A percentile compares a stretch with the other conserved stretches of the same genome.
Evolutionary conservation across 2,888 invertebrate genomes (phyloP).

Genomic region (Caenorhabditis sp.): DNA sequence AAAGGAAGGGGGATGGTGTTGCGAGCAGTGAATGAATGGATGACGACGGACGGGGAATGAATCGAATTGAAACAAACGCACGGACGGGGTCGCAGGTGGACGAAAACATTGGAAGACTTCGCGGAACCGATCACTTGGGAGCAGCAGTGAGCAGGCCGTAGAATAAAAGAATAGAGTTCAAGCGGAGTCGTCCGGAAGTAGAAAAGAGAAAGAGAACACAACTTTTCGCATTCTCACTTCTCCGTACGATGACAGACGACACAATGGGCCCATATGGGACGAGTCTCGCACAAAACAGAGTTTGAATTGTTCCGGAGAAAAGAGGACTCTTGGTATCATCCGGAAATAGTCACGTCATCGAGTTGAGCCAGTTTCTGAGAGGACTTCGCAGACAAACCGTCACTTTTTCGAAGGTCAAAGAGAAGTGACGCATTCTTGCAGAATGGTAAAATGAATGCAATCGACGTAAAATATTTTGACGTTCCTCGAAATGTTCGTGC

Average conservation of each 20-base stretch:
- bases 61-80: not conserved
- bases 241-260: conserved; percentile 7
- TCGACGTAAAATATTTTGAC: too few relatives aligned
- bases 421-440: too few relatives aligned
- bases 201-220: not conserved
- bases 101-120: not conserved
- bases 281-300: too few relatives aligned
- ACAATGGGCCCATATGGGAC: too few relatives aligned
- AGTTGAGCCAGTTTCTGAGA: too few relatives aligned
- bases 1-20: not conserved
- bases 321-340: too few relatives aligned
- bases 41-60: not conserved
- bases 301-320: too few relatives aligned
- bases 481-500: too few relatives aligned
- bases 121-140: not conserved
- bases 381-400: too few relatives aligned
- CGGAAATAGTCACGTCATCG: too few relatives aligned
- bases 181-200: not conserved
- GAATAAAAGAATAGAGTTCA: not conserved
- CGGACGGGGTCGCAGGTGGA: conserved; percentile 8
- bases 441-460: too few relatives aligned
- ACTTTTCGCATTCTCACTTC: conserved; percentile 8
- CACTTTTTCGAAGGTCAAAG: too few relatives aligned
- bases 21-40: not conserved
- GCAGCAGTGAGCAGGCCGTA: not conserved